phyloP scores from a whole-genome alignment of 1,140 invertebrate genomes.

The Uloborus diversus region DNA sequence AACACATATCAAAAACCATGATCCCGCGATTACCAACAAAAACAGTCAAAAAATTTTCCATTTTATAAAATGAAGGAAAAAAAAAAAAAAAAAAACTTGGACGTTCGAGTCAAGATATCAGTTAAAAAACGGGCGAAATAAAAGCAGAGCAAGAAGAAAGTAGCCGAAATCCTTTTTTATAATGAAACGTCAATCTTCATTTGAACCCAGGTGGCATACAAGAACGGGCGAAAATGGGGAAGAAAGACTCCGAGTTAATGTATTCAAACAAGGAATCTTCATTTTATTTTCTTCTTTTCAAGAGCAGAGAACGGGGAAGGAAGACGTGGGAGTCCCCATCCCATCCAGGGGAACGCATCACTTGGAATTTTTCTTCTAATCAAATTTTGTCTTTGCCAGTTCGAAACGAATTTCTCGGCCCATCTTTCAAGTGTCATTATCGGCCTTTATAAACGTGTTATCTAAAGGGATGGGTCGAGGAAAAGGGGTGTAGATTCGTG shows the following conservation, averaged over 20 bases:
- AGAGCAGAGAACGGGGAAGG: not conserved
- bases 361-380: slow-evolving; percentile 39
- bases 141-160: not conserved
- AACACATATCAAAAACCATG: too few species aligned
- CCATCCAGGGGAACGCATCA: slow-evolving; percentile 15
- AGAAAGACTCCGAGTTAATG: slow-evolving; percentile 43
- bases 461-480: not conserved
- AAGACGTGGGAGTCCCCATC: not conserved
- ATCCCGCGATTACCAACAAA: too few species aligned
- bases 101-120: too few species aligned
- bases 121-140: not conserved
- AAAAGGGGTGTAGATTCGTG: not conserved
- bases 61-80: not conserved
- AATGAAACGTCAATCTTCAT: slow-evolving; percentile 24
- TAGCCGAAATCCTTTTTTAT: not conserved
- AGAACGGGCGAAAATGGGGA: not conserved
- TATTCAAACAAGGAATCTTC: slow-evolving; percentile 39
- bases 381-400: slow-evolving; percentile 47
- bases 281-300: slow-evolving; percentile 24
- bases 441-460: slow-evolving; percentile 50
- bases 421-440: slow-evolving; percentile 55
- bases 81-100: too few species aligned
- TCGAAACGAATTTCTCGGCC: slow-evolving; percentile 36
- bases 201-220: slow-evolving; percentile 42
- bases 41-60: too few species aligned